These are phyloP conservation scores for Campylomormyrus tamandua DNA, from an alignment of 2,113 vertebrate genomes.

Conservation along the genomic window DNA sequence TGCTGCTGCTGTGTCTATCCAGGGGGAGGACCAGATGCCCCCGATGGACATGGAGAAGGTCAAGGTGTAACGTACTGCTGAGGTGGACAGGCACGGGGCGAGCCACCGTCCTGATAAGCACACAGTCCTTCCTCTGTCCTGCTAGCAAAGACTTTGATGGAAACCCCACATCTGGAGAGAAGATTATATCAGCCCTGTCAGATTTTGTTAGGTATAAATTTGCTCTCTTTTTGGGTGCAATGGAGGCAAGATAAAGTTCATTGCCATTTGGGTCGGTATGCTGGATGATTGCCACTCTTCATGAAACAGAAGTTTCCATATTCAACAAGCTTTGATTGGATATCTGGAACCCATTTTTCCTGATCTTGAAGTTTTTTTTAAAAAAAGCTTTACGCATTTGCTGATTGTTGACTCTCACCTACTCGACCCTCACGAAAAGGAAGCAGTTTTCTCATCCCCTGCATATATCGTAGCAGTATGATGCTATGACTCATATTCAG, in stretches of 20 bases:
- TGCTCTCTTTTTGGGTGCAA: background rate
- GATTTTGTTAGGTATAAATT: background rate
- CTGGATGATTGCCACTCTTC: background rate
- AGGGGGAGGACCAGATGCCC: constrained; percentile 71
- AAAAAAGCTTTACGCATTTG: background rate
- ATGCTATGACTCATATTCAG: background rate
- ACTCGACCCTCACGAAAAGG: background rate
- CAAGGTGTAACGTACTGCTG: constrained; percentile 45
- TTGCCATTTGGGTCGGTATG: background rate
- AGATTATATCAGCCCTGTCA: background rate
- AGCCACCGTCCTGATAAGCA: background rate
- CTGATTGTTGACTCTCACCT: background rate
- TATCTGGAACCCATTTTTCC: background rate
- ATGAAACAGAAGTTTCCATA: background rate
- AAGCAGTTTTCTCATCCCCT: background rate
- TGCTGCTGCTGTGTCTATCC: constrained; percentile 56
- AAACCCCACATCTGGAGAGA: background rate
- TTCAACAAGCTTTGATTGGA: background rate
- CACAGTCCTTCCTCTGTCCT: background rate
- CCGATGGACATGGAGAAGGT: constrained; percentile 78
- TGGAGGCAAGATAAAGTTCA: background rate
- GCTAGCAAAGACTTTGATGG: background rate
- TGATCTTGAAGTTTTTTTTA: background rate
- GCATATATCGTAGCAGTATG: background rate
- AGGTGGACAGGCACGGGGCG: background rate